Percentiles rank a stretch among this genome's conserved stretches.
Conservation (phyloP, 2,113 vertebrate species). For the Prochilodus magdalenae region DNA sequence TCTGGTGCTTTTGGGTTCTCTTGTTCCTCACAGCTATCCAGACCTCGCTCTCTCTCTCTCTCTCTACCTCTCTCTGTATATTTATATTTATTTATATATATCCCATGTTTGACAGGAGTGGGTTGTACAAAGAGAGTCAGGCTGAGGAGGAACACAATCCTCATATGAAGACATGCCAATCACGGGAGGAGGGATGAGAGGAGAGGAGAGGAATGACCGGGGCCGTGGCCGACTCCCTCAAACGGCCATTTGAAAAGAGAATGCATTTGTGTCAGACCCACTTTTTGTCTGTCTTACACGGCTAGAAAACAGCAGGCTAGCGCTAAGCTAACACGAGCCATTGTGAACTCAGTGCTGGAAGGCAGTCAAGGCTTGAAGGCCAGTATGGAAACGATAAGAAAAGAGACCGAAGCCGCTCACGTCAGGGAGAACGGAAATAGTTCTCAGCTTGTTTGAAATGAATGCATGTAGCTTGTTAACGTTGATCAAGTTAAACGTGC, state of each 20-base stretch:
- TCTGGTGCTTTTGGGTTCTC: not conserved
- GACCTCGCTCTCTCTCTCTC: not conserved
- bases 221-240: slow-evolving; percentile 50
- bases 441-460: too few species aligned
- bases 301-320: slow-evolving; percentile 35
- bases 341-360: not conserved
- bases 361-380: not conserved
- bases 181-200: slow-evolving; percentile 56
- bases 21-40: not conserved
- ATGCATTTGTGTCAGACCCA: slow-evolving; percentile 76
- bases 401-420: too few species aligned
- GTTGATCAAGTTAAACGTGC: too few species aligned
- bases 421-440: too few species aligned
- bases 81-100: slow-evolving; percentile 56
- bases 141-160: slow-evolving; percentile 67
- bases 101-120: slow-evolving; percentile 69
- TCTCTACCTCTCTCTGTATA: slow-evolving; percentile 28
- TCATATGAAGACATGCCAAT: slow-evolving; percentile 79
- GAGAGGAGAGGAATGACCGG: slow-evolving; percentile 26
- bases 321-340: not conserved
- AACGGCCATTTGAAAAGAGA: slow-evolving; percentile 69
- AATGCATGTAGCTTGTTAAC: too few species aligned
- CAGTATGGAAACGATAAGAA: too few species aligned
- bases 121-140: slow-evolving; percentile 65
- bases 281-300: slow-evolving; percentile 60